Evolutionary conservation across 2,888 invertebrate species (phyloP).

Genomic region (Scaptomyza flava): DNA sequence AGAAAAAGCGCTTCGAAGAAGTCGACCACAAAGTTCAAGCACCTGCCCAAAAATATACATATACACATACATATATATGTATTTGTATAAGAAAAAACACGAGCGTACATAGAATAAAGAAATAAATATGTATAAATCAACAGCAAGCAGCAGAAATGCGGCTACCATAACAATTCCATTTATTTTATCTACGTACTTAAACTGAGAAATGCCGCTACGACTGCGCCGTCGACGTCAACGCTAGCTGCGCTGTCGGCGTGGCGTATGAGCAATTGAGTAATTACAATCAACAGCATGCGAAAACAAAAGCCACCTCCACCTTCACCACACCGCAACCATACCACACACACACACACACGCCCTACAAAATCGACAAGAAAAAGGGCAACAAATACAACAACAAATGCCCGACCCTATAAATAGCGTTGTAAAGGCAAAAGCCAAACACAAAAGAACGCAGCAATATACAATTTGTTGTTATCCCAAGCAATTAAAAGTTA

Average conservation of each 20-base stretch:
- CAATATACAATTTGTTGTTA: slow-evolving; percentile 24
- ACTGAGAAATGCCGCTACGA: slow-evolving; percentile 50
- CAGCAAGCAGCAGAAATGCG: slow-evolving; percentile 45
- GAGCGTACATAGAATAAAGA: slow-evolving; percentile 48
- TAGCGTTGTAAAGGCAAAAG: slow-evolving; percentile 44
- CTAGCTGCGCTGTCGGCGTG: slow-evolving; percentile 49
- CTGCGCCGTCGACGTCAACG: slow-evolving; percentile 25
- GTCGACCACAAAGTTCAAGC: slow-evolving; percentile 70
- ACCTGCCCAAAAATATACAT: slow-evolving; percentile 69
- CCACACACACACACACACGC: slow-evolving; percentile 11
- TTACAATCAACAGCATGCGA: slow-evolving; percentile 59
- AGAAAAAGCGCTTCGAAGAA: slow-evolving; percentile 34
- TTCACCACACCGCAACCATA: slow-evolving; percentile 9
- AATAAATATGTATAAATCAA: slow-evolving; percentile 47
- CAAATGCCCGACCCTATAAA: slow-evolving; percentile 61
- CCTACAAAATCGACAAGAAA: slow-evolving; percentile 10
- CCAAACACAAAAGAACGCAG: slow-evolving; percentile 44
- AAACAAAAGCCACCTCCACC: slow-evolving; percentile 33
- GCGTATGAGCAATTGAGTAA: slow-evolving; percentile 79
- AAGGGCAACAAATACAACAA: slow-evolving; percentile 19
- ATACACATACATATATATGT: slow-evolving; percentile 47
- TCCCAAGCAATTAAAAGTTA: slow-evolving; percentile 70
- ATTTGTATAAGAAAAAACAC: slow-evolving; percentile 8
- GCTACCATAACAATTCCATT: slow-evolving; percentile 68
- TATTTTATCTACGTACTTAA: slow-evolving; percentile 65